Conservation (phyloP, 2,113 vertebrate genomes). For the Clarias gariepinus region DNA sequence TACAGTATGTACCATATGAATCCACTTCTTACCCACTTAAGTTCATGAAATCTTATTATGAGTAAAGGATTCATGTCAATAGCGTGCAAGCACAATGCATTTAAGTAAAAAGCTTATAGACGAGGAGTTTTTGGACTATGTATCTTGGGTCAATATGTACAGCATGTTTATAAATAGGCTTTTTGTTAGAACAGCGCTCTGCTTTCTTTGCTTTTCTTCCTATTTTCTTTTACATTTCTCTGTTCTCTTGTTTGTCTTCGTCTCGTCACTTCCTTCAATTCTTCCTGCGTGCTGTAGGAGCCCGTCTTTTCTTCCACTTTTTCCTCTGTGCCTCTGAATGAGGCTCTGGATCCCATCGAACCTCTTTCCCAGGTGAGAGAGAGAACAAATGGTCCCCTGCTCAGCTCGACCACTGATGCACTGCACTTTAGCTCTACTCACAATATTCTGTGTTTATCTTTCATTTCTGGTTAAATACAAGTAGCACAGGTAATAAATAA, state of each 20-base stretch:
- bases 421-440: neutral
- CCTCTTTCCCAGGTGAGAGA: constrained; percentile 64
- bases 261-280: neutral
- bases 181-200: neutral
- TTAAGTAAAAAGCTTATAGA: neutral
- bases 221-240: constrained; percentile 20
- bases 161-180: neutral
- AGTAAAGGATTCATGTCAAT: neutral
- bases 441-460: neutral
- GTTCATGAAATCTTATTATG: neutral
- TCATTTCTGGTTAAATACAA: neutral
- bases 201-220: neutral
- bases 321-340: constrained; percentile 48
- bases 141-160: neutral
- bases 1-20: neutral
- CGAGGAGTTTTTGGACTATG: neutral
- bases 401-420: neutral
- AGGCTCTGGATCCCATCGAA: constrained; percentile 55
- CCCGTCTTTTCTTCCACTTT: constrained; percentile 62
- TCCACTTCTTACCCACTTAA: neutral
- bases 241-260: constrained; percentile 15
- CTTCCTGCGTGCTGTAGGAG: constrained; percentile 54
- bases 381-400: neutral
- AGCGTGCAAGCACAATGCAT: neutral
- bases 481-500: neutral